phyloP scores from a whole-genome alignment of 2,113 vertebrate genomes.

The Elgaria multicarinata region DNA sequence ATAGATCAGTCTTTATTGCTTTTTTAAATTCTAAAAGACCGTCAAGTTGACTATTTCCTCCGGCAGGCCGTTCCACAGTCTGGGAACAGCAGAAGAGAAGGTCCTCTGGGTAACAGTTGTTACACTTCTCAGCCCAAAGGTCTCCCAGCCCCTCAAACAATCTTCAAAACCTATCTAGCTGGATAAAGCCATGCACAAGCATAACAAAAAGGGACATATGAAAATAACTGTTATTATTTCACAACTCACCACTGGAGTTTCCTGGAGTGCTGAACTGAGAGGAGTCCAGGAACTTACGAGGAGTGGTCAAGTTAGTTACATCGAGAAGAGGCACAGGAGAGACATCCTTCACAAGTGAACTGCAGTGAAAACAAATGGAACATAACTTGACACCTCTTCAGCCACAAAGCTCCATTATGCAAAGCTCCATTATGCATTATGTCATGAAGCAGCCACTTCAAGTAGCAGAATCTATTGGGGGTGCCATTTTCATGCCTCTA shows the following conservation, averaged over 20 bases:
- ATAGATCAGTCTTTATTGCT: too few relatives aligned
- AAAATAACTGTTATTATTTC: fast-evolving
- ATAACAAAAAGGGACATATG: too few relatives aligned
- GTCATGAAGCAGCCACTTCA: neutral
- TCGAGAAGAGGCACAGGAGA: slow-evolving; percentile 86
- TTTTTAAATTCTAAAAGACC: too few relatives aligned
- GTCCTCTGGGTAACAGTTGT: too few relatives aligned
- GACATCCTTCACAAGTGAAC: slow-evolving; percentile 85
- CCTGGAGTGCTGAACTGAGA: slow-evolving; percentile 88
- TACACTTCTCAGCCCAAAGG: neutral
- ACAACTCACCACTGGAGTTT: slow-evolving; percentile 80
- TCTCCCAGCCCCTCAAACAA: neutral
- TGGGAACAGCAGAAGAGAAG: too few relatives aligned
- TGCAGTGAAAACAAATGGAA: slow-evolving; percentile 53
- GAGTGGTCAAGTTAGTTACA: slow-evolving; percentile 88
- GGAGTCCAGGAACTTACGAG: slow-evolving; percentile 89
- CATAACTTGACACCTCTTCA: slow-evolving; percentile 39
- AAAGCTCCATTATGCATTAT: too few relatives aligned
- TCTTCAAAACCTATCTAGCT: neutral
- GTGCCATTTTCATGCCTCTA: neutral
- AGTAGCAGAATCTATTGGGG: neutral
- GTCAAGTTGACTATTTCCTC: too few relatives aligned
- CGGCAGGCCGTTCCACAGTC: too few relatives aligned
- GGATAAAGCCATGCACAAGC: neutral
- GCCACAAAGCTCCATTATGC: neutral